These are phyloP conservation scores for Emmelina monodactyla DNA, from an alignment of 2,888 invertebrate genomes.

Conservation along the genomic window DNA sequence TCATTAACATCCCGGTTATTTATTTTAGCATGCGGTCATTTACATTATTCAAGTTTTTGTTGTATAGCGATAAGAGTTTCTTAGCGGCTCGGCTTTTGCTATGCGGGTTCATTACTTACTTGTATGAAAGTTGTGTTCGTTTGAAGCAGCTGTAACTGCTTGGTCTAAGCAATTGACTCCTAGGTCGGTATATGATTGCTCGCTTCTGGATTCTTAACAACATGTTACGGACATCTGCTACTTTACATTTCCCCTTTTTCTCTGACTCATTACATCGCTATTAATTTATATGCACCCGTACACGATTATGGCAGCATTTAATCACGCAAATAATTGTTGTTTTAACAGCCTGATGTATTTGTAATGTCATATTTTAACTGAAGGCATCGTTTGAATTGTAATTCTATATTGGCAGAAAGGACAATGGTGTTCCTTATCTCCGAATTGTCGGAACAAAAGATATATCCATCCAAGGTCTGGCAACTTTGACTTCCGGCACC, in stretches of 20 bases:
- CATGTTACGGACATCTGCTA: neutral
- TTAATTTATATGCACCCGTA: no score
- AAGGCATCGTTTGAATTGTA: no score
- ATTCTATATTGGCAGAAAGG: no score
- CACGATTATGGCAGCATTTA: no score
- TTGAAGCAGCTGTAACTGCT: neutral
- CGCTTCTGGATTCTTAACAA: neutral
- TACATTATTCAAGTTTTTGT: slow-evolving; percentile 7
- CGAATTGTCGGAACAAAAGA: no score
- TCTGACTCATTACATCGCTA: no score
- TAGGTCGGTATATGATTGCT: neutral
- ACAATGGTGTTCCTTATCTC: no score
- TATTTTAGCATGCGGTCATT: slow-evolving; percentile 13
- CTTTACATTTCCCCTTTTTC: neutral
- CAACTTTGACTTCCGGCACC: slow-evolving; percentile 53
- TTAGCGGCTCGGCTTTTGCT: neutral
- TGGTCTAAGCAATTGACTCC: neutral
- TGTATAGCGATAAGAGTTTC: neutral
- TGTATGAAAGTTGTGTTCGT: neutral
- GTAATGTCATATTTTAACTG: no score
- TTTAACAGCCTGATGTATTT: no score
- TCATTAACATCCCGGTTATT: slow-evolving; percentile 9
- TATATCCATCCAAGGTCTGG: no score
- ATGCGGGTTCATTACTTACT: neutral
- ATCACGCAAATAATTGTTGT: no score